phyloP scores from a whole-genome alignment of 1,140 invertebrate genomes.

The Antheraea pernyi region DNA sequence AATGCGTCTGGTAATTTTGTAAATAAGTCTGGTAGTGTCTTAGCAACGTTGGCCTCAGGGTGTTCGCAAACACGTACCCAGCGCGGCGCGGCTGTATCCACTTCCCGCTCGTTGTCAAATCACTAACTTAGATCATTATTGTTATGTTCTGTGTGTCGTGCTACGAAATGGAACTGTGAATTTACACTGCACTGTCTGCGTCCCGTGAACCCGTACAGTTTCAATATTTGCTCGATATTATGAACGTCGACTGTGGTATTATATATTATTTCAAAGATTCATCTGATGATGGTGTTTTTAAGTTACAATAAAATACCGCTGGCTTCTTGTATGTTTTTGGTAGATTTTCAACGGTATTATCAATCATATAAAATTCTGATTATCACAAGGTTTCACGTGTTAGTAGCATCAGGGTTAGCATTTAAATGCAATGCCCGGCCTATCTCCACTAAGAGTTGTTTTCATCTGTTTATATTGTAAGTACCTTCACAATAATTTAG shows the following conservation, averaged over 20 bases:
- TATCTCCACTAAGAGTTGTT: too few relatives aligned
- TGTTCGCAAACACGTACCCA: neutral
- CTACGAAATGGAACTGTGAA: neutral
- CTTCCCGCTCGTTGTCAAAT: neutral
- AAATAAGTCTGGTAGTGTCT: neutral
- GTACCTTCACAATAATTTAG: too few relatives aligned
- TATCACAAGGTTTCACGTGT: too few relatives aligned
- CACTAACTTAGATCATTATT: constrained; percentile 5
- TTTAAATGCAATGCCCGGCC: too few relatives aligned
- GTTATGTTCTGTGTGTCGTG: neutral
- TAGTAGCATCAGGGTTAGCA: too few relatives aligned
- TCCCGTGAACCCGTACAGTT: neutral
- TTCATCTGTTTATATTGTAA: too few relatives aligned
- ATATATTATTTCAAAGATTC: neutral
- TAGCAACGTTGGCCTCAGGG: neutral
- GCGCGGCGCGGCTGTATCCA: neutral
- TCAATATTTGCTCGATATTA: constrained; percentile 1
- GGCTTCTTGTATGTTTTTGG: too few relatives aligned
- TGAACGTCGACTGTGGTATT: neutral
- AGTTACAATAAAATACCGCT: too few relatives aligned
- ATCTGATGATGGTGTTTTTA: too few relatives aligned
- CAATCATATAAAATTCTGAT: too few relatives aligned
- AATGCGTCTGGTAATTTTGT: neutral
- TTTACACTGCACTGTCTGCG: neutral
- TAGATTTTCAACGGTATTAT: too few relatives aligned